Evolutionary conservation across 2,888 invertebrate species (phyloP), one percentile per base, ranked within the genome.

Genomic region (Ferrisia virgata): DNA sequence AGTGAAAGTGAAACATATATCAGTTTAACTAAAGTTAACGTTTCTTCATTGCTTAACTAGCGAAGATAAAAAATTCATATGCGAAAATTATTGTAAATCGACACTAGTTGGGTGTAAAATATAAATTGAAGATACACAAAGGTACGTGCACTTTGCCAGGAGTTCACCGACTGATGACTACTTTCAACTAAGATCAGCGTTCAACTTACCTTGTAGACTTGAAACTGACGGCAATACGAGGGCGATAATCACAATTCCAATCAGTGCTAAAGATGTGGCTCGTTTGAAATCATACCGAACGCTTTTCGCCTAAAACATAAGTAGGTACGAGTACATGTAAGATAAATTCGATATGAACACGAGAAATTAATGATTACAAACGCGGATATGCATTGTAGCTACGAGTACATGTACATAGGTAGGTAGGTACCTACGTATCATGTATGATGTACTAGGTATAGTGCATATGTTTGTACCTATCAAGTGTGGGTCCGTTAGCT

Each of bases 1-100:
- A 80, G 80, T 80, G 80, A 80, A 80, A 80, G 80, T 80, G 80
- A 80, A 80, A 53, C 80, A 80, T 80, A 80, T 53, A 80, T 80
- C 53, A 80, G 80, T 36, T 76, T 76, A 76, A 36, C 72, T 76
- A 18, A 36, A 76, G 72, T 76, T 76, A 76, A 36, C 72, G 72
- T 76, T 76, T 76, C 72, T 76, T n/a, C n/a, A n/a, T n/a, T 18
- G 72, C 33, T 36, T 76, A 76, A 76, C 72, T 76, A 76, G 72
- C n/a, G n/a, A n/a, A n/a, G n/a, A n/a, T 76, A 76, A 76, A 76
- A 58, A 76, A 36, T 53, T 4, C 15, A 53, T n/a, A 28, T 64
- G 28, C 13, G 18, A 64, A 18, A 76, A 76, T 36, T 76, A 76
- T 76, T 36, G 36, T 22, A 22, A 76, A 76, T 76, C 25, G 53